Evolutionary conservation across 1,140 invertebrate species (phyloP).

Genomic region (Drosophila lacertosa): DNA sequence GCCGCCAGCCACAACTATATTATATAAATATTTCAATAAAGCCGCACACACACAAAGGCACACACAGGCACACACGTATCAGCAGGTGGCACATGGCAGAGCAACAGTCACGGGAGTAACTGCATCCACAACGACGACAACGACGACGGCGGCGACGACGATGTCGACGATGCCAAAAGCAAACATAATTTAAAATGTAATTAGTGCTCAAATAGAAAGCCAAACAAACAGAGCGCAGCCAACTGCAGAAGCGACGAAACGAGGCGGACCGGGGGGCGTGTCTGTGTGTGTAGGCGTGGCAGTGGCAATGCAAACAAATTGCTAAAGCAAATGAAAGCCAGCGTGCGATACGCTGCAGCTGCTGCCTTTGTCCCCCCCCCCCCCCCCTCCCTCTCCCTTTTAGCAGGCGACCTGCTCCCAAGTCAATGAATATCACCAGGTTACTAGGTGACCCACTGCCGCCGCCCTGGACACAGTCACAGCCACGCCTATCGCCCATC

Average conservation of each 20-base stretch:
- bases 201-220: slow-evolving; percentile 82
- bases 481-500: slow-evolving; percentile 28
- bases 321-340: slow-evolving; percentile 55
- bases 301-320: slow-evolving; percentile 64
- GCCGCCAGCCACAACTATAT: slow-evolving; percentile 63
- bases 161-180: slow-evolving; percentile 68
- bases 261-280: not conserved
- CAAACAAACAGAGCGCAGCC: slow-evolving; percentile 67
- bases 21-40: slow-evolving; percentile 78
- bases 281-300: slow-evolving; percentile 11
- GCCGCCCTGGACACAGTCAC: slow-evolving; percentile 44
- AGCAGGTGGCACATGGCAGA: slow-evolving; percentile 45
- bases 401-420: slow-evolving; percentile 36
- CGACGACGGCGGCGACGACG: slow-evolving; percentile 2
- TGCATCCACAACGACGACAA: slow-evolving; percentile 24
- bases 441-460: slow-evolving; percentile 82
- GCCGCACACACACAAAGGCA: slow-evolving; percentile 21
- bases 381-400: too few species aligned
- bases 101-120: slow-evolving; percentile 63
- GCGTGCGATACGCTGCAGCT: slow-evolving; percentile 9
- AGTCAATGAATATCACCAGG: slow-evolving; percentile 80
- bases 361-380: too few species aligned
- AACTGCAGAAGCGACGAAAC: slow-evolving; percentile 6
- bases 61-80: slow-evolving; percentile 13
- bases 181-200: slow-evolving; percentile 83